Percentiles rank a stretch among this genome's conserved stretches.
These are phyloP conservation scores for Antheraea pernyi DNA, from an alignment of 1,140 invertebrate species.

Conservation along the genomic window DNA sequence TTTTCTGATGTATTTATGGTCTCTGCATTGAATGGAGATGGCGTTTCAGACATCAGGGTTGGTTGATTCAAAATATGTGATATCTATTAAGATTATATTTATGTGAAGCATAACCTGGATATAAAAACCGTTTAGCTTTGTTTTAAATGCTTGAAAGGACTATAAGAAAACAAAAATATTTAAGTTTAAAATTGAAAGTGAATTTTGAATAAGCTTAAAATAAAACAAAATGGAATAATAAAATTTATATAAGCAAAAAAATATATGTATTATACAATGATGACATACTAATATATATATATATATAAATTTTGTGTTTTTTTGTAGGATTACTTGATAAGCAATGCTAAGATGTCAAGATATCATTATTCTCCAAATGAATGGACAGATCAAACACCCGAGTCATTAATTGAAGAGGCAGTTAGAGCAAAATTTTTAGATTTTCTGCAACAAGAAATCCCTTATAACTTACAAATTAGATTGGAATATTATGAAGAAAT, in stretches of 20 bases:
- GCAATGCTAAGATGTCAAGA: conserved; percentile 80
- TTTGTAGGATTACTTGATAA: conserved; percentile 85
- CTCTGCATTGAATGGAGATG: conserved; percentile 89
- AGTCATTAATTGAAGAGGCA: conserved; percentile 84
- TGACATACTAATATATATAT: too few species aligned
- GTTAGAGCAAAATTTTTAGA: conserved; percentile 91
- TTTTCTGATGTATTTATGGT: conserved; percentile 94
- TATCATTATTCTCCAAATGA: conserved; percentile 84
- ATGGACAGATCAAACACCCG: conserved; percentile 86
- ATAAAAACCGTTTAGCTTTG: too few species aligned
- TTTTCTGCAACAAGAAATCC: conserved; percentile 89
- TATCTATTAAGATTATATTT: too few species aligned
- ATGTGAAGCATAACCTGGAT: too few species aligned
- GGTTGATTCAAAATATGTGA: conserved; percentile 13
- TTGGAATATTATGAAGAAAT: conserved; percentile 84
- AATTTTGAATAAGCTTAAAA: too few species aligned
- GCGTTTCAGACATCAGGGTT: conserved; percentile 88
- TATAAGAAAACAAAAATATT: too few species aligned
- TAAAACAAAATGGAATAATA: too few species aligned
- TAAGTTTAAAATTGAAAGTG: too few species aligned
- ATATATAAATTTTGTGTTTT: conserved; percentile 16
- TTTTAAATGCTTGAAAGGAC: too few species aligned
- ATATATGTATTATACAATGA: too few species aligned
- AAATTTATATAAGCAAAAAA: too few species aligned
- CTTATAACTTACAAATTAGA: conserved; percentile 85